phyloP scores from a whole-genome alignment of 2,113 vertebrate species.

The Eclectus roratus region DNA sequence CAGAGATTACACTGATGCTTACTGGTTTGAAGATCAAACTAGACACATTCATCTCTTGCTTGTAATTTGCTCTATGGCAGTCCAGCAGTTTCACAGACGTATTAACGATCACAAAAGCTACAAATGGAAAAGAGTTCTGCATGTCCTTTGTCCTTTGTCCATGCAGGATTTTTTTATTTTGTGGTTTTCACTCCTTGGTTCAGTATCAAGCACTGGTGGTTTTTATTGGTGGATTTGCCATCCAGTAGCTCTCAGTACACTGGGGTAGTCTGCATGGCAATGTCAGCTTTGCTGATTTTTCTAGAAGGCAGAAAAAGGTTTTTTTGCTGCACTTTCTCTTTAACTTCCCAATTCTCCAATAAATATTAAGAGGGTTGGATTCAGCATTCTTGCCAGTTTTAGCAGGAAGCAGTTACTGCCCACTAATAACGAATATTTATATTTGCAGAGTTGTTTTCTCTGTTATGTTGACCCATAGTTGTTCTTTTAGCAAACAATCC shows the following conservation, averaged over 20 bases:
- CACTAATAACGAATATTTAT: conserved; percentile 28
- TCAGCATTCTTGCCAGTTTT: conserved; percentile 23
- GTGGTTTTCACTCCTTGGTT: background rate
- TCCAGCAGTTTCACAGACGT: background rate
- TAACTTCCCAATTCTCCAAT: background rate
- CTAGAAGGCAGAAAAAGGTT: background rate
- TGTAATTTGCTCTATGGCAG: background rate
- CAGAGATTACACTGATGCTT: background rate
- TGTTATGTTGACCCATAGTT: conserved; percentile 16
- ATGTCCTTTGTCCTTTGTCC: background rate
- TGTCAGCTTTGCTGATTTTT: conserved; percentile 10
- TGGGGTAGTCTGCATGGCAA: background rate
- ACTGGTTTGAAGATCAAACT: background rate
- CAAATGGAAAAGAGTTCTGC: background rate
- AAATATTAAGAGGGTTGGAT: background rate
- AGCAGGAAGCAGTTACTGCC: conserved; percentile 7
- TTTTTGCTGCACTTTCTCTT: background rate
- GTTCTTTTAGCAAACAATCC: conserved; percentile 31
- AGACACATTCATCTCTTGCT: background rate
- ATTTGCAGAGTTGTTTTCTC: conserved; percentile 2
- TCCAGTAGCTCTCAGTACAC: background rate
- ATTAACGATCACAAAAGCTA: background rate
- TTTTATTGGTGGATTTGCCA: background rate
- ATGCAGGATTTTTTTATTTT: background rate
- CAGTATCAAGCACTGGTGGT: background rate